Evolutionary conservation across 1,140 invertebrate genomes (phyloP).

Genomic region (Rhyzopertha dominica): DNA sequence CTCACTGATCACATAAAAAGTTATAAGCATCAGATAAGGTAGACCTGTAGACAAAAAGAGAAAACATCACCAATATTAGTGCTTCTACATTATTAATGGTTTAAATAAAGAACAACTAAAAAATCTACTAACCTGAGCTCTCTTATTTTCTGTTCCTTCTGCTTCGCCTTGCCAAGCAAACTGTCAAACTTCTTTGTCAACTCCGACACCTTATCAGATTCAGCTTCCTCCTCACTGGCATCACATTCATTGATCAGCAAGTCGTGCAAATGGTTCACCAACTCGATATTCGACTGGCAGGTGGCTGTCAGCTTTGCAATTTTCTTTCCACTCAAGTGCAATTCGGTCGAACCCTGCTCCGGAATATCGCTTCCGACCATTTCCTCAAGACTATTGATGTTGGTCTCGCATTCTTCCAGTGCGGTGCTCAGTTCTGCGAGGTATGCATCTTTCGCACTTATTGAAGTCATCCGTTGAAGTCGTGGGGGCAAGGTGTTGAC

Average conservation of each 20-base stretch:
- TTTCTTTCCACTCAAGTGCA: conserved; percentile 50
- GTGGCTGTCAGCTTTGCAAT: conserved; percentile 62
- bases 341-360: conserved; percentile 49
- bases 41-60: conserved; percentile 50
- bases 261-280: conserved; percentile 71
- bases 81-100: conserved; percentile 7
- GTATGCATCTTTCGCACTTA: conserved; percentile 76
- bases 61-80: conserved; percentile 36
- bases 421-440: conserved; percentile 65
- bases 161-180: conserved; percentile 64
- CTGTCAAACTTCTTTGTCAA: conserved; percentile 63
- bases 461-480: conserved; percentile 52
- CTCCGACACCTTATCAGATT: conserved; percentile 59
- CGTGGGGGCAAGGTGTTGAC: conserved; percentile 64
- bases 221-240: conserved; percentile 59
- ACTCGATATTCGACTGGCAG: conserved; percentile 68
- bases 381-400: conserved; percentile 53
- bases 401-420: conserved; percentile 55
- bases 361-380: conserved; percentile 51
- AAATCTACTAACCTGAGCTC: conserved; percentile 58
- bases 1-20: conserved; percentile 65
- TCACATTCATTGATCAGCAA: conserved; percentile 69
- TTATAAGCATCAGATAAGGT: conserved; percentile 57
- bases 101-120: conserved; percentile 23
- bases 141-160: conserved; percentile 66